phyloP scores from a whole-genome alignment of 1,140 invertebrate species.

The Drosophila fuyamai region DNA sequence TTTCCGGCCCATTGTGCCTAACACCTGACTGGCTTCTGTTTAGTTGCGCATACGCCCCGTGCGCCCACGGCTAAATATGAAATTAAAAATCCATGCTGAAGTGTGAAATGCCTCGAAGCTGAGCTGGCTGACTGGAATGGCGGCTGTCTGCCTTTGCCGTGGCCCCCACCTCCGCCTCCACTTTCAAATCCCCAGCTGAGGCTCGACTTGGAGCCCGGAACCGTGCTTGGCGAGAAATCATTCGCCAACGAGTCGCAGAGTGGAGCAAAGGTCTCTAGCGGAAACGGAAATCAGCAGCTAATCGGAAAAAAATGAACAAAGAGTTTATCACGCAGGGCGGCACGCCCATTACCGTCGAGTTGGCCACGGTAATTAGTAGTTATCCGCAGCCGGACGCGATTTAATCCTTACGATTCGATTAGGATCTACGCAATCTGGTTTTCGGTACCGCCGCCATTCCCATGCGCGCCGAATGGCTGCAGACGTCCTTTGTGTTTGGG shows the following conservation, averaged over 20 bases:
- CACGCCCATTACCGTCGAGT: conserved; percentile 88
- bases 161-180: conserved; percentile 1
- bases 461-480: conserved; percentile 87
- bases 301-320: conserved; percentile 68
- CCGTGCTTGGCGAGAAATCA: conserved; percentile 41
- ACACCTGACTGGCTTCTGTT: conserved; percentile 33
- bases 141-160: conserved; percentile 49
- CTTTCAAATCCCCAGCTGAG: conserved; percentile 33
- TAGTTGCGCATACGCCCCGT: conserved; percentile 50
- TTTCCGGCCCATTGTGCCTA: conserved; percentile 30
- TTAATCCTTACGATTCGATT: conserved; percentile 7
- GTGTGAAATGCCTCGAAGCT: conserved; percentile 69
- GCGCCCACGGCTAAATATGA: conserved; percentile 74
- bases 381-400: not conserved
- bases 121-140: conserved; percentile 13
- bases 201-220: conserved; percentile 15
- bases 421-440: conserved; percentile 86
- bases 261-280: conserved; percentile 70
- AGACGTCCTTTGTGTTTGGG: conserved; percentile 86
- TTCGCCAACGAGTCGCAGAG: conserved; percentile 71
- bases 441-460: conserved; percentile 87
- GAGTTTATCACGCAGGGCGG: conserved; percentile 86
- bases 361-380: conserved; percentile 86
- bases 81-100: conserved; percentile 82
- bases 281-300: conserved; percentile 64